Evolutionary conservation across 2,888 invertebrate genomes (phyloP), one percentile per base, ranked within the genome.

Genomic region (Tuberolachnus salignus): DNA sequence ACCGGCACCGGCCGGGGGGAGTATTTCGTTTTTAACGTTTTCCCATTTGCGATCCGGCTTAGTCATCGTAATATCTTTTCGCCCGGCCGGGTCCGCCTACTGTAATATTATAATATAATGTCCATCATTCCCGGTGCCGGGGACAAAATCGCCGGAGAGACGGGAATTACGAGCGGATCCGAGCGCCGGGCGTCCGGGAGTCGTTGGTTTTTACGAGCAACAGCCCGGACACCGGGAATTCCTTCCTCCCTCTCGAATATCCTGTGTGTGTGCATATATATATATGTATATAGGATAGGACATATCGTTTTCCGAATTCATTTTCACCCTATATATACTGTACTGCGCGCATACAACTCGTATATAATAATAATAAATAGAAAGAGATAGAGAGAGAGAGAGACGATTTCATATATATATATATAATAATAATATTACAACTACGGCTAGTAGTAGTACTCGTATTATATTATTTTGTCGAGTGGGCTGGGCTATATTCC

Each of bases 181-280:
- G 63, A 10, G 21, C 21, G 55, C 8, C 26, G 49, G 63, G 63
- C 73, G 73, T 73, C 51, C 73, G 73, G 63, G 63, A 63, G 73
- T 73, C 73, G 42, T 73, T 73, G 73, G 51, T 73, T 73, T 73
- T 73, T 73, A 73, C 73, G 73, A 73, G 73, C 73, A 64, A 73
- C 73, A 63, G 73, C 21, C 73, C 63, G 73, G 63, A 73, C 73
- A 63, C 73, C 59, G 71, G 57, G 23, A 59, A 72, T 26, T 49
- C 19, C 46, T 46, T 19, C 16, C 46, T n/a, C 3, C 46, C 57
- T 8, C 44, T 23, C 46, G 44, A n/a, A 6, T n/a, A n/a, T n/a
- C 19, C 51, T n/a, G 11, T 8, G 26, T 42, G 16, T 55, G 69
- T 53, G 69, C 10, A 6, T 10, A 9, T 46, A 46, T 46, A 46